A percentile compares a stretch with the other conserved stretches of the same genome.
phyloP scores from a whole-genome alignment of 2,113 vertebrate species.

The Chaetura pelagica region DNA sequence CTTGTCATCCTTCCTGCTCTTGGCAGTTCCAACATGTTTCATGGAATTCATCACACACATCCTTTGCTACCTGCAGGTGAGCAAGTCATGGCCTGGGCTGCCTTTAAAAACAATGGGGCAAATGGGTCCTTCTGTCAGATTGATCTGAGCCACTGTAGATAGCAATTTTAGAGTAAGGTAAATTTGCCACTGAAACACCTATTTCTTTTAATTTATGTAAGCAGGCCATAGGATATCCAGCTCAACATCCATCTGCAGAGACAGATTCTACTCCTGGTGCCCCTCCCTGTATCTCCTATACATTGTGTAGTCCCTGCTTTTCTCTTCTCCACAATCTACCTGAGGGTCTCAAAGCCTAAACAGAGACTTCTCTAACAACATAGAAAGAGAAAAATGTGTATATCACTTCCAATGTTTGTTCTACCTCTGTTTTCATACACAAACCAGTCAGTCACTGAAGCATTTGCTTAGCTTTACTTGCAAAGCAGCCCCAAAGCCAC shows the following conservation, averaged over 20 bases:
- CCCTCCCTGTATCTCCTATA: neutral
- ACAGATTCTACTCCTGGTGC: neutral
- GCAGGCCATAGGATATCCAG: neutral
- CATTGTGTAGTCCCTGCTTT: neutral
- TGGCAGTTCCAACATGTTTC: neutral
- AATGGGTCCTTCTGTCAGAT: neutral
- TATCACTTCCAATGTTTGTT: neutral
- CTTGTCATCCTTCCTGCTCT: neutral
- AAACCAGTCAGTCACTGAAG: neutral
- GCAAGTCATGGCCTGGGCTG: neutral
- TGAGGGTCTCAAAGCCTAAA: neutral
- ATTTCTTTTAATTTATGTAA: neutral
- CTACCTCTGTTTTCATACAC: neutral
- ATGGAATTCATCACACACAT: neutral
- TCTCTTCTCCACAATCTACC: neutral
- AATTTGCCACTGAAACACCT: neutral
- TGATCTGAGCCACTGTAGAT: neutral
- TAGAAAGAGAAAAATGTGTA: neutral
- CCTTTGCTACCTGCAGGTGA: neutral
- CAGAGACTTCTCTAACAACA: neutral
- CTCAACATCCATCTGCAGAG: accelerated
- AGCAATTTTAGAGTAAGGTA: neutral
- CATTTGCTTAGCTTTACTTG: neutral
- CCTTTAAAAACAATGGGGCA: neutral
- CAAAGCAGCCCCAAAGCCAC: neutral